These are phyloP conservation scores for Discoglossus pictus DNA, from an alignment of 2,797 vertebrate species.

Conservation along the genomic window DNA sequence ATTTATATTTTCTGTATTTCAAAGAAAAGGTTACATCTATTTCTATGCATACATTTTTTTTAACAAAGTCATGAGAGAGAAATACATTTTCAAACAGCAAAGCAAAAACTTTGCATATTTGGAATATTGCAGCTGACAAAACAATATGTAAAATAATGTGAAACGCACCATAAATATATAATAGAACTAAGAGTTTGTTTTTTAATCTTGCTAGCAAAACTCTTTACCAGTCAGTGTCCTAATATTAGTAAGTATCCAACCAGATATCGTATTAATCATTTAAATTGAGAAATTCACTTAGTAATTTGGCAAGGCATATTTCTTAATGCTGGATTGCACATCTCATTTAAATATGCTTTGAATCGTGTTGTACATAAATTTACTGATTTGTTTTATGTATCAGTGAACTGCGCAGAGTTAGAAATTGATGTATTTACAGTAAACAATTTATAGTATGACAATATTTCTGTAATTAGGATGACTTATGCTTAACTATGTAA, in stretches of 20 bases:
- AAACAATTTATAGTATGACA: constrained; percentile 22
- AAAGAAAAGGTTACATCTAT: constrained; percentile 6
- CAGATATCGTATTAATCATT: background rate
- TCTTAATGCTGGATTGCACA: background rate
- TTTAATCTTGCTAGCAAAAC: too few species aligned
- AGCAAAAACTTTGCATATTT: too few species aligned
- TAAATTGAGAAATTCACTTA: background rate
- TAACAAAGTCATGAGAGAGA: too few species aligned
- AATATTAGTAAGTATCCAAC: background rate
- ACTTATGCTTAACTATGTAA: too few species aligned
- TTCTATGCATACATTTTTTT: too few species aligned
- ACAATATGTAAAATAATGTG: too few species aligned
- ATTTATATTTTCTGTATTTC: background rate
- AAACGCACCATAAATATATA: too few species aligned
- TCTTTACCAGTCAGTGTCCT: too few species aligned
- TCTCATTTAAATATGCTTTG: constrained; percentile 5
- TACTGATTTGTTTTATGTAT: constrained; percentile 31
- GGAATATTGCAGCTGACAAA: too few species aligned
- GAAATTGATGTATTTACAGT: constrained; percentile 15
- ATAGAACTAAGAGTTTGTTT: too few species aligned
- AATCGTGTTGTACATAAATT: constrained; percentile 15
- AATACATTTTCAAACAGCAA: too few species aligned
- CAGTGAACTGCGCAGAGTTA: constrained; percentile 15
- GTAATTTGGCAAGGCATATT: constrained; percentile 7
- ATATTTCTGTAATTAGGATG: constrained; percentile 19